phyloP scores from a whole-genome alignment of 2,888 invertebrate species.

The Pristionchus exspectatus region DNA sequence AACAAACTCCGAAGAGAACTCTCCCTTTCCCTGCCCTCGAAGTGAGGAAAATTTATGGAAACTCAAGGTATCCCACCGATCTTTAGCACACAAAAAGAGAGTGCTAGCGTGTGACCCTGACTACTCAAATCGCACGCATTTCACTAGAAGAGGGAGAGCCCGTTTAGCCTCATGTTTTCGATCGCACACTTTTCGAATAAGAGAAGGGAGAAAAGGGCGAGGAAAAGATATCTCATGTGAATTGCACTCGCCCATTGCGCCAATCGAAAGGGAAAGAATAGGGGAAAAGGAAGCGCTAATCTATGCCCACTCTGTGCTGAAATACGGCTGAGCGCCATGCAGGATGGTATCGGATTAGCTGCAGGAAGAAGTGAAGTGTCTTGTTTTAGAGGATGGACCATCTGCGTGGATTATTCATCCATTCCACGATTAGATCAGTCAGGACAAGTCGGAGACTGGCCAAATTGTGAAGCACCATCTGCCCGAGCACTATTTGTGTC shows the following conservation, averaged over 20 bases:
- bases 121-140: not conserved
- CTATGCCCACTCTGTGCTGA: slow-evolving; percentile 11
- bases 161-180: slow-evolving; percentile 28
- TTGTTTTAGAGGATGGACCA: not conserved
- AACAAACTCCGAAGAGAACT: slow-evolving; percentile 6
- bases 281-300: not conserved
- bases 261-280: not conserved
- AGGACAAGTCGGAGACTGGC: not conserved
- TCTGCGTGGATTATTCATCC: not conserved
- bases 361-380: not conserved
- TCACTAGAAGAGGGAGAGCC: slow-evolving; percentile 17
- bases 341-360: not conserved
- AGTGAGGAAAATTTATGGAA: slow-evolving; percentile 4
- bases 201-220: not conserved
- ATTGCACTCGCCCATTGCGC: not conserved
- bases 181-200: not conserved
- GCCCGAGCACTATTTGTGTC: not conserved
- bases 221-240: slow-evolving; percentile 7
- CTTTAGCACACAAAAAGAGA: slow-evolving; percentile 2
- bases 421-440: not conserved
- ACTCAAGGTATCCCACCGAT: not conserved
- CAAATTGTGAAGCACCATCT: too few relatives aligned
- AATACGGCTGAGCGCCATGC: not conserved
- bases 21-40: slow-evolving; percentile 6
- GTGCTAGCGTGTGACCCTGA: slow-evolving; percentile 1